These are phyloP conservation scores for Heterochromis multidens DNA, from an alignment of 2,113 vertebrate genomes.

Conservation along the genomic window DNA sequence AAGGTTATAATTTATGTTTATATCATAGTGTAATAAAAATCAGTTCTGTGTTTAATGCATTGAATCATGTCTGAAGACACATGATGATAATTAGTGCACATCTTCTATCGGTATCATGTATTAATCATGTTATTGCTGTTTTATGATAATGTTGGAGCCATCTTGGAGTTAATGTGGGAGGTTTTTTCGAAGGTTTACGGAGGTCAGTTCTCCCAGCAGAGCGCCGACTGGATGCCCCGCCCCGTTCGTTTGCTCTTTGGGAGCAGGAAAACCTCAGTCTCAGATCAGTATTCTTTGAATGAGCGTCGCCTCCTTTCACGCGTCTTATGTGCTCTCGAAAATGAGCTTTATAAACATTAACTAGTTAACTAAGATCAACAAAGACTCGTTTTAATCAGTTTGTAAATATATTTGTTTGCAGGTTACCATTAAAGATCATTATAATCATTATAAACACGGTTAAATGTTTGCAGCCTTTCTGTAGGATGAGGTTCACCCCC, in stretches of 20 bases:
- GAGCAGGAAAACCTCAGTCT: neutral
- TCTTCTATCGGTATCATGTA: neutral
- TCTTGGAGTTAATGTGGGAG: no score
- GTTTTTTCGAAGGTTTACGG: no score
- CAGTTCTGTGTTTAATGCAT: neutral
- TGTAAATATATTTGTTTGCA: neutral
- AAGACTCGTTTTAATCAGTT: neutral
- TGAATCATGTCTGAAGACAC: no score
- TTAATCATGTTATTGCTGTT: neutral
- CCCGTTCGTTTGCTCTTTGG: no score
- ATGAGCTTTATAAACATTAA: neutral
- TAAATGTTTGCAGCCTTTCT: neutral
- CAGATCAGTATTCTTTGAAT: neutral
- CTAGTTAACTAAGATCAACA: no score
- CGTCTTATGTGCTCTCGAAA: neutral
- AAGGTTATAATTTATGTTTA: neutral
- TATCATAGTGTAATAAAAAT: neutral
- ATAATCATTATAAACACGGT: neutral
- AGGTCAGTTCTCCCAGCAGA: neutral
- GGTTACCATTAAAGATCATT: accelerated
- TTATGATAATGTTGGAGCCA: no score
- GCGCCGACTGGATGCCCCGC: neutral
- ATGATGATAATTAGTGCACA: no score
- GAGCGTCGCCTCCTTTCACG: no score
- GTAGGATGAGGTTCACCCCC: neutral